Evolutionary conservation across 2,888 invertebrate species (phyloP).

Genomic region (Eupeodes latifasciatus): DNA sequence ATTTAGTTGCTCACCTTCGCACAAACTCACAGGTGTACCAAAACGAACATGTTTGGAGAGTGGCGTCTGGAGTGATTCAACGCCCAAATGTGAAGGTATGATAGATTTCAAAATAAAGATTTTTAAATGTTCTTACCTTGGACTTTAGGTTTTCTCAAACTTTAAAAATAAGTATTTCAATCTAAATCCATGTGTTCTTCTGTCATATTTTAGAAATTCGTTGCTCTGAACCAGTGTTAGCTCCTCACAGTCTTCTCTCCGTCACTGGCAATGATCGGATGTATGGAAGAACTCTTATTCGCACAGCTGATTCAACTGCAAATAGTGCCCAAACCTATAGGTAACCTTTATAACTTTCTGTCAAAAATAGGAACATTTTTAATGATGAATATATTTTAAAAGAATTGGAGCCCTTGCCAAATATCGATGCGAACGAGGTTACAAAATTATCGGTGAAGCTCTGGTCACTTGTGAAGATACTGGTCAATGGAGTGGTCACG

Average conservation of each 20-base stretch:
- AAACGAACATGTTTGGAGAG: slow-evolving; percentile 90
- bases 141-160: too few species aligned
- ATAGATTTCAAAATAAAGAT: too few species aligned
- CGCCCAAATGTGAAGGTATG: slow-evolving; percentile 92
- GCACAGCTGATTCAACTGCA: slow-evolving; percentile 88
- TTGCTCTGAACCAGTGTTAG: slow-evolving; percentile 92
- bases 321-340: slow-evolving; percentile 91
- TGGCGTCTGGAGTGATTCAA: slow-evolving; percentile 92
- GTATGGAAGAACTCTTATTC: slow-evolving; percentile 92
- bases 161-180: too few species aligned
- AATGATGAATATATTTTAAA: not conserved
- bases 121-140: too few species aligned
- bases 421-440: slow-evolving; percentile 95
- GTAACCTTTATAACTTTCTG: slow-evolving; percentile 75
- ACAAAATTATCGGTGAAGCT: slow-evolving; percentile 93
- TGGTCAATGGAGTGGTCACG: slow-evolving; percentile 93
- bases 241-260: slow-evolving; percentile 93
- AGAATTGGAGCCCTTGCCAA: slow-evolving; percentile 92
- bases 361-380: not conserved
- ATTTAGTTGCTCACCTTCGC: slow-evolving; percentile 92
- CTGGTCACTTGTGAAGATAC: slow-evolving; percentile 93
- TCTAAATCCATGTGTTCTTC: not conserved
- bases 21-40: slow-evolving; percentile 90
- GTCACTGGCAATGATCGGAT: slow-evolving; percentile 96
- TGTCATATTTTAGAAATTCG: slow-evolving; percentile 89